phyloP scores from a whole-genome alignment of 2,797 vertebrate genomes.

The Pseudocheirus occidentalis region DNA sequence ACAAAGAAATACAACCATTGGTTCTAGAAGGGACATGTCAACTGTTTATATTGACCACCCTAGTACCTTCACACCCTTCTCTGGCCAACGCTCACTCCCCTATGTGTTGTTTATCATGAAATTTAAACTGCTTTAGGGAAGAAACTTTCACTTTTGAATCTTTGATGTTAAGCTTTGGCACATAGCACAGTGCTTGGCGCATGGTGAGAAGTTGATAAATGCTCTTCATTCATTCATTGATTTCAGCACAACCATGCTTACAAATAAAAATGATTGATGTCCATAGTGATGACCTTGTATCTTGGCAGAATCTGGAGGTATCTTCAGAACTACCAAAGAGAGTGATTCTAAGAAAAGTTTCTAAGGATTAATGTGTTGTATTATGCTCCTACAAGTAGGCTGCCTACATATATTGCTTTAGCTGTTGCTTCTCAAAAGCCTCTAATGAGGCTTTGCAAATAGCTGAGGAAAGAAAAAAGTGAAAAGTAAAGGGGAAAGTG shows the following conservation, averaged over 20 bases:
- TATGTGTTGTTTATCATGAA: background rate
- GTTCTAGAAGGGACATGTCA: background rate
- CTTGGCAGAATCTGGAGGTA: background rate
- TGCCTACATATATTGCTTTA: background rate
- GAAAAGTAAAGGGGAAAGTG: background rate
- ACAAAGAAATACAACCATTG: background rate
- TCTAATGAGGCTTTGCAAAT: background rate
- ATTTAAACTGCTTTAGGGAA: background rate
- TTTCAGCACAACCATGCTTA: background rate
- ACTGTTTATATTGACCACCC: background rate
- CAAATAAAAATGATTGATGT: background rate
- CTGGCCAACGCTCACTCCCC: background rate
- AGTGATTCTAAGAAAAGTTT: background rate
- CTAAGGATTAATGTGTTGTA: background rate
- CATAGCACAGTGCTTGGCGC: background rate
- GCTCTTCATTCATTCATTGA: background rate
- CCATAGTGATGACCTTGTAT: background rate
- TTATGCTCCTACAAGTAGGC: background rate
- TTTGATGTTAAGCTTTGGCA: slow-evolving; percentile 9
- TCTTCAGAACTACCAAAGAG: background rate
- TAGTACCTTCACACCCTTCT: background rate
- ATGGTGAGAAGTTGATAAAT: background rate
- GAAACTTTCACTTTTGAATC: background rate
- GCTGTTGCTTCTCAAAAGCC: background rate
- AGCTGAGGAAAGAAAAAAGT: background rate